phyloP scores from a whole-genome alignment of 2,888 invertebrate genomes.

The Synanthedon formicaeformis region DNA sequence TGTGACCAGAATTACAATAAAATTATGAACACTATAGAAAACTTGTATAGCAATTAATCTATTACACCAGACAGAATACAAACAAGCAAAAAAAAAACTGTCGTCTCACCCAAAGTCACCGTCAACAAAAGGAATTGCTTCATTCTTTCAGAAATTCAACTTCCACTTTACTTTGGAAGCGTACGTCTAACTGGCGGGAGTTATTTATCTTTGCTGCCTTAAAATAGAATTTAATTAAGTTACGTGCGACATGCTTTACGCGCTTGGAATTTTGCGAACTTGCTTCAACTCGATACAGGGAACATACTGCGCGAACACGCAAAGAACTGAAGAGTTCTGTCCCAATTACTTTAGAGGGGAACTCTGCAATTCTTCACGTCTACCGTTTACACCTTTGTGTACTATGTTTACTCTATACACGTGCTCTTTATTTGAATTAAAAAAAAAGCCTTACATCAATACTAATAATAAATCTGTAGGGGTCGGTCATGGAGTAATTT shows the following conservation, averaged over 20 bases:
- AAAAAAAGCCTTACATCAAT: too few species aligned
- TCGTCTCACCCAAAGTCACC: slow-evolving; percentile 16
- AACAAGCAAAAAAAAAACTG: slow-evolving; percentile 1
- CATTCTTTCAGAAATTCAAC: slow-evolving; percentile 57
- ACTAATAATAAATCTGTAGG: too few species aligned
- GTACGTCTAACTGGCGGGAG: slow-evolving; percentile 35
- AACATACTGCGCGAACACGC: not conserved
- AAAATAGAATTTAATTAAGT: slow-evolving; percentile 69
- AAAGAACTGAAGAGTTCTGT: too few species aligned
- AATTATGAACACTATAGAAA: too few species aligned
- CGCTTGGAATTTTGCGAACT: slow-evolving; percentile 48
- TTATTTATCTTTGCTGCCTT: slow-evolving; percentile 63
- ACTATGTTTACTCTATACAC: too few species aligned
- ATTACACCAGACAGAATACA: not conserved
- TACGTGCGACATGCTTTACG: slow-evolving; percentile 57
- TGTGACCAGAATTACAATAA: too few species aligned
- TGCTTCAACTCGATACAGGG: slow-evolving; percentile 17
- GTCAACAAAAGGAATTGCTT: slow-evolving; percentile 49
- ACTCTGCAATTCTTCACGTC: too few species aligned
- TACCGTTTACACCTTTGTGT: too few species aligned
- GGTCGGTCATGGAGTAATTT: too few species aligned
- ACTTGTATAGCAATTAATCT: not conserved
- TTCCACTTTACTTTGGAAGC: slow-evolving; percentile 13
- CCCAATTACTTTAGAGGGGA: too few species aligned
- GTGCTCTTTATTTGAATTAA: too few species aligned